Evolutionary conservation across 2,113 vertebrate genomes (phyloP).

Genomic region (Gallinago paraguaiae): DNA sequence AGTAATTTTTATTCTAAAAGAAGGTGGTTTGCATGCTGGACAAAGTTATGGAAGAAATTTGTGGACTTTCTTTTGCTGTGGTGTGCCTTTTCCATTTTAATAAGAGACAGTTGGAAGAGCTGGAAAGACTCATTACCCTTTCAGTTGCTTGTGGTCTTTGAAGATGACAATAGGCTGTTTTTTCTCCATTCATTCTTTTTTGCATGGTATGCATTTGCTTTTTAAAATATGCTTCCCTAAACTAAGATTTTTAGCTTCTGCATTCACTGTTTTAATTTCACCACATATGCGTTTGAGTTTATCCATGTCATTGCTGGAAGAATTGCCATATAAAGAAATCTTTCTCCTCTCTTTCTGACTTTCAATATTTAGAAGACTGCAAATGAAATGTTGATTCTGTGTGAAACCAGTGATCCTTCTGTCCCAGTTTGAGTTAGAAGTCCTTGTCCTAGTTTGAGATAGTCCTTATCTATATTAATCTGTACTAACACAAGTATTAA

Average conservation of each 20-base stretch:
- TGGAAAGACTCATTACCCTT: not conserved
- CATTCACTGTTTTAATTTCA: not conserved
- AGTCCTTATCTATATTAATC: slow-evolving; percentile 29
- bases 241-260: not conserved
- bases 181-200: not conserved
- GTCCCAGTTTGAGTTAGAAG: slow-evolving; percentile 8
- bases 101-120: slow-evolving; percentile 11
- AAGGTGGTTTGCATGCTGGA: not conserved
- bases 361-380: not conserved
- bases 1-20: not conserved
- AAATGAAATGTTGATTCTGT: not conserved
- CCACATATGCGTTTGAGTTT: accelerated
- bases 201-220: not conserved
- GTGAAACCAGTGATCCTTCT: slow-evolving; percentile 1
- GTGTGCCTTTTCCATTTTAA: not conserved
- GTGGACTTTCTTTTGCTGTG: not conserved
- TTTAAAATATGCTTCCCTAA: not conserved
- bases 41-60: not conserved
- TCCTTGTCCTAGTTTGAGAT: slow-evolving; percentile 50
- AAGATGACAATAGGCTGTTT: not conserved
- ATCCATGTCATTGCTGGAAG: not conserved
- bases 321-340: not conserved
- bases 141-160: slow-evolving; percentile 3
- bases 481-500: slow-evolving; percentile 1
- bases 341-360: not conserved